Conservation (phyloP, 2,797 vertebrate genomes). For the Mormyrops attenuatus region DNA sequence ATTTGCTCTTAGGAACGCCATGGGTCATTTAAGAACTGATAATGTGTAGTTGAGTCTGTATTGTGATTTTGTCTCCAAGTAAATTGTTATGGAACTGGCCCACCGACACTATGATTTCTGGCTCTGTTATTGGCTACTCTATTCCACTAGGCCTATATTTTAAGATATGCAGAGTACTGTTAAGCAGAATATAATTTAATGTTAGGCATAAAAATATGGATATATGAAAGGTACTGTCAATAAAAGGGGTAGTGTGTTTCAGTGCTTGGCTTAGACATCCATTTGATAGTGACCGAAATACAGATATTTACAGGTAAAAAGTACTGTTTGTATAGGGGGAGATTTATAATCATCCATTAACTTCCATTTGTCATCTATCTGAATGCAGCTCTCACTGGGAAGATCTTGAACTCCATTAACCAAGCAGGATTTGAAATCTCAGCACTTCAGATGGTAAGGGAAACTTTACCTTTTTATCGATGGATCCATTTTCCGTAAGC, state of each 20-base stretch:
- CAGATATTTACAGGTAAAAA: neutral
- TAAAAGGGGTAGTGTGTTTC: neutral
- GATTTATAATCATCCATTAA: neutral
- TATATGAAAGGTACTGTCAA: neutral
- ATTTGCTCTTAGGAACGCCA: neutral
- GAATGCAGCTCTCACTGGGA: constrained; percentile 74
- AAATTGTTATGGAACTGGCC: neutral
- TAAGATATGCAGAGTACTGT: neutral
- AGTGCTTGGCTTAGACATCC: neutral
- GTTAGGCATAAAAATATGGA: neutral
- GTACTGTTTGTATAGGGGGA: neutral
- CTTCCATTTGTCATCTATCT: neutral
- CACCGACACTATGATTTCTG: neutral
- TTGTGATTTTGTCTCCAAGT: neutral
- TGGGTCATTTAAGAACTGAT: neutral
- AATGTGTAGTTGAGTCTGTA: neutral
- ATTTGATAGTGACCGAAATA: neutral
- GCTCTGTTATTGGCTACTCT: neutral
- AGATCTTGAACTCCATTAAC: constrained; percentile 78
- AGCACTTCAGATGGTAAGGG: constrained; percentile 85
- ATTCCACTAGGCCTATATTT: neutral
- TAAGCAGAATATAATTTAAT: neutral
- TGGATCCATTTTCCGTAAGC: neutral
- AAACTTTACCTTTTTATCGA: neutral
- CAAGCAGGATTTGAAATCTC: constrained; percentile 81